These are phyloP conservation scores for Phenganax subtilis DNA, from an alignment of 92 coral and sea anemone genomes.

Conservation along the genomic window DNA sequence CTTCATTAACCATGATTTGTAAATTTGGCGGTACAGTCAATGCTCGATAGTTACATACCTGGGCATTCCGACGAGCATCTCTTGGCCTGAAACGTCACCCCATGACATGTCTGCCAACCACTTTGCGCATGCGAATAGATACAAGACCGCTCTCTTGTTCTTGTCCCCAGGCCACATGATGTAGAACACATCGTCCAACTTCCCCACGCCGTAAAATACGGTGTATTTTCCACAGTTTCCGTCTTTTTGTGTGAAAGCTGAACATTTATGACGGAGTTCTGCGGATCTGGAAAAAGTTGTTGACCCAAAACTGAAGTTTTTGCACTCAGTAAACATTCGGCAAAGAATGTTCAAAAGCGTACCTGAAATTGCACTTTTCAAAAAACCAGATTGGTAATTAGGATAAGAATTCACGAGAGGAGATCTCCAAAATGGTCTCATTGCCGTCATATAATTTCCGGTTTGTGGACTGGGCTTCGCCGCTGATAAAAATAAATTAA, in stretches of 20 bases:
- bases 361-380: slow-evolving; percentile 34
- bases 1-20: neutral
- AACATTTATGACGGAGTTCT: neutral
- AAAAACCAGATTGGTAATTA: slow-evolving; percentile 18
- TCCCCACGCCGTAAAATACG: slow-evolving; percentile 33
- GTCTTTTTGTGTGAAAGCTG: slow-evolving; percentile 6
- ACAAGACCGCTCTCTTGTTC: slow-evolving; percentile 30
- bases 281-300: neutral
- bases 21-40: neutral
- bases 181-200: slow-evolving; percentile 28
- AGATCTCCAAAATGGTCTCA: slow-evolving; percentile 6
- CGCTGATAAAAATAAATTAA: neutral
- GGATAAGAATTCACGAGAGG: slow-evolving; percentile 15
- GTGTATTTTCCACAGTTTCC: neutral
- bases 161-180: slow-evolving; percentile 21
- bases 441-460: slow-evolving; percentile 4
- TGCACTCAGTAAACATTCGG: neutral
- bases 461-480: slow-evolving; percentile 13
- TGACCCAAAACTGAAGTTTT: neutral
- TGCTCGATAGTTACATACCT: neutral
- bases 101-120: slow-evolving; percentile 43
- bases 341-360: neutral
- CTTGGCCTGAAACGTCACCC: slow-evolving; percentile 30
- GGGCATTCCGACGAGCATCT: slow-evolving; percentile 14
- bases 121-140: slow-evolving; percentile 38